Base-by-base conservation (phyloP, 2,888 invertebrate species). In the Platycheirus albimanus region DNA sequence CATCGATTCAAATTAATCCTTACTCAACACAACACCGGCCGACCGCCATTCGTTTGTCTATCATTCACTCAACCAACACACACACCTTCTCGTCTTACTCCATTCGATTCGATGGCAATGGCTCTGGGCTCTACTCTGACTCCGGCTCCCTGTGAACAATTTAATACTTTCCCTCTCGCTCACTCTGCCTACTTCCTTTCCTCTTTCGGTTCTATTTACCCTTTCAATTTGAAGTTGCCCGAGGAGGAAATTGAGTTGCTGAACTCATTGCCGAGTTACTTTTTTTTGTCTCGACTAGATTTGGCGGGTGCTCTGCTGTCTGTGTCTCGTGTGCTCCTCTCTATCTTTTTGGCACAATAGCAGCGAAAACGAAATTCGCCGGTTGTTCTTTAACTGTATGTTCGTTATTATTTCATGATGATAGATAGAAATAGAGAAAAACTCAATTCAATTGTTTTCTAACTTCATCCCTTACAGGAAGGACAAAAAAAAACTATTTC, bases 1-100 rank as follows among this genome's bases (percentile, higher is more conserved):
- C 81, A 64, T 67, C 49, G 71, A 71, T 61, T 71, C 64, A 66
- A 81, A 77, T 77, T 81, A 77, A 77, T 71, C 81, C 81, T 77
- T 71, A 71, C 70, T 77, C 77, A 76, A 81, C 81, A 77, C 41
- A n/a, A n/a, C 72, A 79, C 52, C 79, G 75, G 30, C 66, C 66
- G 28, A 58, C 70, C 69, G 38, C 13, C 15, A 47, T 75, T 13
- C 36, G 58, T 76, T 70, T 49, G 56, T 66, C 58, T 77, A 61
- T 81, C 66, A 66, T 61, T 81, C 71, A 66, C 80, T 81, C 70
- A 71, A n/a, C n/a, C n/a, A n/a, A n/a, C n/a, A 69, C 66, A 13
- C 47, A 45, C 13, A 49, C 24, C 54, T 36, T 30, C 19, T 43
- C 36, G 47, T 58, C 45, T 47, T 54, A 38, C 17, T 19, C 28